phyloP scores from a whole-genome alignment of 2,888 invertebrate genomes.

The Ellobium chinense region DNA sequence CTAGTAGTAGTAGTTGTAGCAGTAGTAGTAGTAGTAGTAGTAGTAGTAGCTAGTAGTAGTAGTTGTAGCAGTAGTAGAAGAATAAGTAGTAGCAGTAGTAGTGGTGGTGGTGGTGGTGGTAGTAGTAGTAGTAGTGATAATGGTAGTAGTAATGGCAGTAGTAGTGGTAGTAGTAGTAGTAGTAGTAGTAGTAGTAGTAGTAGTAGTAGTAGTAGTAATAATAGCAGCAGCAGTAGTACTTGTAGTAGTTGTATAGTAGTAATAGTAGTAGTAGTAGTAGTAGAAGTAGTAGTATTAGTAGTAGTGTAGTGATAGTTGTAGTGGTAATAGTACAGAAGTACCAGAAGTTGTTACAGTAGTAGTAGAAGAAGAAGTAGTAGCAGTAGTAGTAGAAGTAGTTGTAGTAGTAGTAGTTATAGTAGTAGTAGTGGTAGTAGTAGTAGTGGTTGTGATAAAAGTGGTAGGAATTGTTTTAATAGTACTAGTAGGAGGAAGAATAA shows the following conservation, averaged over 20 bases:
- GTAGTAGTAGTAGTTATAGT: conserved; percentile 22
- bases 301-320: not conserved
- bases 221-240: too few relatives aligned
- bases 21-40: too few relatives aligned
- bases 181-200: conserved; percentile 8
- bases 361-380: not conserved
- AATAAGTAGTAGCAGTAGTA: too few relatives aligned
- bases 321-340: not conserved
- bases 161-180: not conserved
- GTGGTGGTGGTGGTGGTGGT: too few relatives aligned
- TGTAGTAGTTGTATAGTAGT: too few relatives aligned
- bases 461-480: conserved; percentile 22
- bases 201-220: conserved; percentile 7
- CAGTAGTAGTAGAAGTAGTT: conserved; percentile 1
- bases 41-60: too few relatives aligned
- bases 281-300: too few relatives aligned
- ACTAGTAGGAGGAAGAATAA: too few relatives aligned
- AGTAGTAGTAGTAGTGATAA: not conserved
- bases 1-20: too few relatives aligned
- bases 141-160: conserved; percentile 4
- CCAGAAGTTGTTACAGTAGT: conserved; percentile 8
- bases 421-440: conserved; percentile 26
- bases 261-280: too few relatives aligned
- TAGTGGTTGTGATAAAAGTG: too few relatives aligned
- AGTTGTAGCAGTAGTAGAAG: too few relatives aligned